Base-by-base conservation (phyloP, 1,140 invertebrate species). In the Drosophila bipectinata region DNA sequence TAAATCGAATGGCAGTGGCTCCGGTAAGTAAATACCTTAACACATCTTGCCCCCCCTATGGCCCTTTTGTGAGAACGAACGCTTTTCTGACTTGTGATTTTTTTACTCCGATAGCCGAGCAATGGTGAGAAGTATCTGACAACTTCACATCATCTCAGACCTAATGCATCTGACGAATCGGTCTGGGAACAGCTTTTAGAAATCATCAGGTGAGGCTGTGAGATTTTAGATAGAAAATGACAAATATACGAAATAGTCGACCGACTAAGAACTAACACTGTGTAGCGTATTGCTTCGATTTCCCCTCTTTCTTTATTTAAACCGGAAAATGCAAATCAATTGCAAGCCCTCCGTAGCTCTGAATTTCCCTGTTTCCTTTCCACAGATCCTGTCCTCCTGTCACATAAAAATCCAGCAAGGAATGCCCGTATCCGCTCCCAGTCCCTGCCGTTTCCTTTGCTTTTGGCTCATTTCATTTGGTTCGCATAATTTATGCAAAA, bases 401-500 rank as follows among this genome's bases (percentile, higher is more conserved):
- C 67, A 71, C 67, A 71, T 71, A 71, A 71, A 71, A 66, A 71
- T 69, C 51, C 30, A 41, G 44, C 67, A 26, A 72, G 68, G 79
- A 82, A 77, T 81, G 73, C 55, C 56, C 49, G 72, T 71, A 84
- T 81, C 82, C 81, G 77, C 54, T 72, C 30, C 15, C 66, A 68
- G 60, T 76, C 21, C 21, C 21, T 72, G 54, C 66, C 34, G 41
- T 6, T 44, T 44, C 54, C 57, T 52, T 24, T 3, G 44, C 44
- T 10, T 10, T 18, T 47, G 48, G 72, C 80, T 85, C 72, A 77
- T 84, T 84, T 84, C 68, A 66, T 73, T 85, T 84, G 51, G 67
- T 30, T 54, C 72, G 72, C 77, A 80, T 80, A 85, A 85, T 81
- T 87, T 87, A 84, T 84, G 82, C 82, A 77, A 57, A 87, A 74